phyloP scores from a whole-genome alignment of 2,888 invertebrate genomes.

The Torymus aiolomorphi region DNA sequence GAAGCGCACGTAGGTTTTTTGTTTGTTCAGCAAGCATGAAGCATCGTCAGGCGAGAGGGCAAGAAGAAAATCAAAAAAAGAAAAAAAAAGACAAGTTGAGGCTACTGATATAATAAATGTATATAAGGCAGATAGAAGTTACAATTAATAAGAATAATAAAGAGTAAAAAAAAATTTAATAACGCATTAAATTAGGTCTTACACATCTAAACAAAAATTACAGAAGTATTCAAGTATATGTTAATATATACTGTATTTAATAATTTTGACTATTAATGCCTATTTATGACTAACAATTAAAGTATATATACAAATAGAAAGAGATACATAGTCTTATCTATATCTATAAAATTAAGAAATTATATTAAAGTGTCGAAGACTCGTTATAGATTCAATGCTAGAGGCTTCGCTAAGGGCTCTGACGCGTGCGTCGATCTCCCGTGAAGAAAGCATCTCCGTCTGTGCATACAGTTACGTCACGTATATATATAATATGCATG shows the following conservation, averaged over 20 bases:
- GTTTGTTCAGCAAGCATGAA: constrained; percentile 75
- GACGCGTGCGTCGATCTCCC: constrained; percentile 57
- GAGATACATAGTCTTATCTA: constrained; percentile 5
- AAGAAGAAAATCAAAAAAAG: constrained; percentile 76
- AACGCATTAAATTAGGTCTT: constrained; percentile 38
- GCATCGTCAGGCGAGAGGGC: constrained; percentile 76
- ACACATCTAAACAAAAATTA: constrained; percentile 39
- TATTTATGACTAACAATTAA: constrained; percentile 9
- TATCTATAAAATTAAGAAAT: constrained; percentile 33
- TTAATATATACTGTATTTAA: constrained; percentile 5
- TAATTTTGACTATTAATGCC: constrained; percentile 27
- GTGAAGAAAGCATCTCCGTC: constrained; percentile 49
- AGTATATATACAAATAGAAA: constrained; percentile 13
- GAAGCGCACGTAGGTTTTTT: constrained; percentile 73
- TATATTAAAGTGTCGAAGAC: constrained; percentile 21
- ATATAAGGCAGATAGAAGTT: constrained; percentile 48
- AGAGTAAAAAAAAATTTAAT: constrained; percentile 21
- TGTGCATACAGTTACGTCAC: constrained; percentile 38
- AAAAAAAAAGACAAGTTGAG: constrained; percentile 75
- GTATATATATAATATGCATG: not conserved
- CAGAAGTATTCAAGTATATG: constrained; percentile 25
- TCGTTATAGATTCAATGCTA: constrained; percentile 37
- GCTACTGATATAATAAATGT: constrained; percentile 64
- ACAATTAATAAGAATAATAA: constrained; percentile 48
- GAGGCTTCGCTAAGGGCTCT: constrained; percentile 27